phyloP scores from a whole-genome alignment of 2,113 vertebrate species.

The Xiphophorus maculatus region DNA sequence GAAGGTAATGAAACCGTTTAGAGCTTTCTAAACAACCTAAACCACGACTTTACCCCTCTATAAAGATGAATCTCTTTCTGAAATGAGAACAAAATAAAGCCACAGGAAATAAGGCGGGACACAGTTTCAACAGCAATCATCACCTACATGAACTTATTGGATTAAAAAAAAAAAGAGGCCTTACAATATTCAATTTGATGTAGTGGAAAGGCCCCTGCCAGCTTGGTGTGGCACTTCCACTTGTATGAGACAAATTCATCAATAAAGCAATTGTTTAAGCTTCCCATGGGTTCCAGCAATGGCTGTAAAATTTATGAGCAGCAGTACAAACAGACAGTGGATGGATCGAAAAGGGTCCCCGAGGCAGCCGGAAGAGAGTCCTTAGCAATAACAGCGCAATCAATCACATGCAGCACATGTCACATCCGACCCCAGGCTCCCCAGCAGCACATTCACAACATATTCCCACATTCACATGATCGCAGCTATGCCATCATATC shows the following conservation, averaged over 20 bases:
- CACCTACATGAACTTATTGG: constrained; percentile 18
- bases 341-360: constrained; percentile 80
- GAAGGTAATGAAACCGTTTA: constrained; percentile 36
- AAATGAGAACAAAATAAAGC: neutral
- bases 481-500: constrained; percentile 60
- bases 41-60: constrained; percentile 28
- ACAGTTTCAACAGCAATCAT: constrained; percentile 25
- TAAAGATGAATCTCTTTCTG: constrained; percentile 21
- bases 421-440: constrained; percentile 65
- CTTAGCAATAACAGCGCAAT: constrained; percentile 87
- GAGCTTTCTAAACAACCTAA: constrained; percentile 31
- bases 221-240: constrained; percentile 49
- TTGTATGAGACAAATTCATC: constrained; percentile 76
- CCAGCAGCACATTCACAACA: constrained; percentile 62
- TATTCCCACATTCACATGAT: constrained; percentile 69
- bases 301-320: constrained; percentile 82
- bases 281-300: constrained; percentile 71
- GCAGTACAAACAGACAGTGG: constrained; percentile 81
- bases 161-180: neutral
- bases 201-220: constrained; percentile 35
- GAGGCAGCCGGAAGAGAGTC: constrained; percentile 82
- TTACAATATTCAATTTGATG: constrained; percentile 39
- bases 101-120: constrained; percentile 21
- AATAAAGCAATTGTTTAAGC: constrained; percentile 83
- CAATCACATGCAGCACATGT: constrained; percentile 80